Evolutionary conservation across 2,113 vertebrate genomes (phyloP), one percentile per base, ranked within the genome.

Genomic region (Alethe castanea): DNA sequence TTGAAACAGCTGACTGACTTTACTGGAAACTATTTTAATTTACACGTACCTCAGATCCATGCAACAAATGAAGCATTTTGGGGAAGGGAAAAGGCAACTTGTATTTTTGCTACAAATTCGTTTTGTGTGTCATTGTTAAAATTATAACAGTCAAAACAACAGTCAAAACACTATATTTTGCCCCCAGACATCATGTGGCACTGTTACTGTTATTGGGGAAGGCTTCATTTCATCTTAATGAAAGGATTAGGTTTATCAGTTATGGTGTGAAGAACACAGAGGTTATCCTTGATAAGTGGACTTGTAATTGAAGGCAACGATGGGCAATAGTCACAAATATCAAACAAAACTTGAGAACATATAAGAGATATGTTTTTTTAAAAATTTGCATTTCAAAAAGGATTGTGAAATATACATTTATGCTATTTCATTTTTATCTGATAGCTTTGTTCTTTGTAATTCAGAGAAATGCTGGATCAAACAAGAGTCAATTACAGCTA

Each of bases 391-490:
- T 93, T 95, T 96, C 78, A 94, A 65, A 94, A 93, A 95, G 14
- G 20, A 61, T 83, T 92, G 50, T 73, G 36, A 82, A 92, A 88
- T 83, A 74, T 48, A 67, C n/a, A 73, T 95, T 57, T 92, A 38
- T 76, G 61, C 50, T 78, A 50, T 93, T 96, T 96, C 87, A 33
- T 90, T 92, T 92, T 77, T 95, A 92, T 91, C 84, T 95, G 77
- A 91, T 96, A 67, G 35, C 66, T 93, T 88, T 97, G 80, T 94
- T 92, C 84, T 94, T 91, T 91, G 87, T 90, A 96, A 97, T 83
- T 96, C 95, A 93, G 76, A 92, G 71, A 96, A 97, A 95, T 1
- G 4, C 54, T 81, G 61, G 65, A 95, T 95, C 72, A 96, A 96
- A 94, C 44, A 96, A 71, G 94, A 79, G 65, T 89, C 59, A 94